These are phyloP conservation scores for Bostrychus sinensis DNA, from an alignment of 2,113 vertebrate genomes.

Conservation along the genomic window DNA sequence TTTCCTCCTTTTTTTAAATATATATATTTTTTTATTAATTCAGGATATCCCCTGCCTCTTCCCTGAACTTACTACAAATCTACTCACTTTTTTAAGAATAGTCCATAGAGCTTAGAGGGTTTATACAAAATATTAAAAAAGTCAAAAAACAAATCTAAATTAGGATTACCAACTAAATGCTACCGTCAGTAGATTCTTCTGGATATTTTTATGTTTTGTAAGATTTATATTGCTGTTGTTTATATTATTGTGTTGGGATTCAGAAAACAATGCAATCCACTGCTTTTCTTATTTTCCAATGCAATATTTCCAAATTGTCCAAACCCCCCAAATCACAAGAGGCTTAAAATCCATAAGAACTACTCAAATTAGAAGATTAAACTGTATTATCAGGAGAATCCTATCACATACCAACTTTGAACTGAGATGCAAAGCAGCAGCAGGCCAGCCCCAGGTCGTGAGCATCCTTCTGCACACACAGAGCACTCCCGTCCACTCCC, in stretches of 20 bases:
- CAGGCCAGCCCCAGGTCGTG: conserved; percentile 90
- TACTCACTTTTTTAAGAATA: no score
- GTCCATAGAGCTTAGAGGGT: no score
- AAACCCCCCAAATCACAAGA: neutral
- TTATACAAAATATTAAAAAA: no score
- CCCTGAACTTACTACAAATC: no score
- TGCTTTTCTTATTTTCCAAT: neutral
- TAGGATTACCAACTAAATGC: no score
- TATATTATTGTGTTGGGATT: neutral
- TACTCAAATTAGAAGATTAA: neutral
- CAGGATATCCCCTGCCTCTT: no score
- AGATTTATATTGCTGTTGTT: no score
- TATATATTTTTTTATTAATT: no score
- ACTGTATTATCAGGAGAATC: neutral
- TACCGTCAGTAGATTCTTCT: no score
- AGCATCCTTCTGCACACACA: conserved; percentile 82
- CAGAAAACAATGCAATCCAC: neutral
- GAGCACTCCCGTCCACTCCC: conserved; percentile 82
- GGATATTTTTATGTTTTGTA: neutral
- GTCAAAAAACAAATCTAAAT: no score
- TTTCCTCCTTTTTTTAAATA: no score
- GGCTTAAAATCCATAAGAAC: neutral
- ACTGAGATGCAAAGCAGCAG: conserved; percentile 83
- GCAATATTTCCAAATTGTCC: neutral
- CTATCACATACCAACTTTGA: conserved; percentile 40